phyloP scores from a whole-genome alignment of 2,113 vertebrate species.

The Pachypanchax playfairii region DNA sequence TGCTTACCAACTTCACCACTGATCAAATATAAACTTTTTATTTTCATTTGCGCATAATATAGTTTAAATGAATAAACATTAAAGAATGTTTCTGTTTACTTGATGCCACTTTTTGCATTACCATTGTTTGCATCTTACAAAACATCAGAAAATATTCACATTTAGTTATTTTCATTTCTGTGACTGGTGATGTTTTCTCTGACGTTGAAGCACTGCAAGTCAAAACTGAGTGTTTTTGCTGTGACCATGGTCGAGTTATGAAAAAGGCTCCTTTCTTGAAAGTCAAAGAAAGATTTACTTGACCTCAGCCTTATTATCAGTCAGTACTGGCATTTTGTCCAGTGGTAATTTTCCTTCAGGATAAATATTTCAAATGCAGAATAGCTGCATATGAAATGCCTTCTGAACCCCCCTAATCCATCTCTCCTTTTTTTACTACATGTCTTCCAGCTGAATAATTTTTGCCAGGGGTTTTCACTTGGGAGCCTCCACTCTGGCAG shows the following conservation, averaged over 20 bases:
- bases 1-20: too few relatives aligned
- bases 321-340: conserved; percentile 22
- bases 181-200: too few relatives aligned
- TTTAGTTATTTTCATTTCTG: too few relatives aligned
- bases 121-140: too few relatives aligned
- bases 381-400: conserved; percentile 33
- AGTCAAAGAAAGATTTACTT: conserved; percentile 19
- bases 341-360: conserved; percentile 27
- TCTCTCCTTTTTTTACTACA: conserved; percentile 9
- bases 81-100: not conserved
- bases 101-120: not conserved
- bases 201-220: too few relatives aligned
- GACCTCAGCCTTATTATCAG: conserved; percentile 4
- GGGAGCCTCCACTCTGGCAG: conserved; percentile 64
- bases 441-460: conserved; percentile 47
- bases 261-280: not conserved
- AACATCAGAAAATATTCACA: too few relatives aligned
- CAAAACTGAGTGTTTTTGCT: too few relatives aligned
- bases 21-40: too few relatives aligned
- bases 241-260: not conserved
- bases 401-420: conserved; percentile 5
- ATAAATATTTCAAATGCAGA: conserved; percentile 35
- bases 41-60: too few relatives aligned
- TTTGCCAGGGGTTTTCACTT: conserved; percentile 62
- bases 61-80: too few relatives aligned